phyloP scores from a whole-genome alignment of 2,113 vertebrate species.

The Festucalex cinctus region DNA sequence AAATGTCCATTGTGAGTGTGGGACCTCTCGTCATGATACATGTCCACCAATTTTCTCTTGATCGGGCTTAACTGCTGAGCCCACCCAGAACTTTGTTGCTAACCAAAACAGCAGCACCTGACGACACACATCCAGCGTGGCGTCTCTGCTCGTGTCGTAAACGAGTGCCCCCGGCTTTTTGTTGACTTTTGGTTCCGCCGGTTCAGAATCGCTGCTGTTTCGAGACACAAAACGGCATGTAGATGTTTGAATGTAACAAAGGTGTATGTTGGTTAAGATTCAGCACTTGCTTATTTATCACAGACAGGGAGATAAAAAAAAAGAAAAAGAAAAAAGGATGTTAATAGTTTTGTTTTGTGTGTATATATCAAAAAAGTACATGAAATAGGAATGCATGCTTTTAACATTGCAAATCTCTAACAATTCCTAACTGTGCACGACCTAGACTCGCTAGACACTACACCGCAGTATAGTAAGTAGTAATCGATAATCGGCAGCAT shows the following conservation, averaged over 20 bases:
- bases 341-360: conserved; percentile 47
- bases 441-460: conserved; percentile 42
- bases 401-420: conserved; percentile 53
- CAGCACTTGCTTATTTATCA: conserved; percentile 71
- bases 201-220: conserved; percentile 1
- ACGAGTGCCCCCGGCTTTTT: not conserved
- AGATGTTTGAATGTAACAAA: conserved; percentile 71
- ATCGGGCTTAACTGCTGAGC: not conserved
- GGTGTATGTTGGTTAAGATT: conserved; percentile 52
- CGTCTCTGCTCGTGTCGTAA: no score
- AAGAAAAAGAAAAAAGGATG: conserved; percentile 39
- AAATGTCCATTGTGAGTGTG: no score
- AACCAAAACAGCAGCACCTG: not conserved
- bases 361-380: conserved; percentile 35
- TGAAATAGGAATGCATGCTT: conserved; percentile 60
- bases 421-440: conserved; percentile 51
- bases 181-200: not conserved
- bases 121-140: not conserved
- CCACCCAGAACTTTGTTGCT: not conserved
- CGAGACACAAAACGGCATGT: conserved; percentile 59
- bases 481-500: conserved; percentile 39
- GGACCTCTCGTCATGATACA: no score
- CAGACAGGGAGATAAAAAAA: conserved; percentile 22
- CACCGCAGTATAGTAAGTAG: conserved; percentile 32
- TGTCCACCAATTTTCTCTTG: not conserved